Evolutionary conservation across 2,113 vertebrate genomes (phyloP).

Genomic region (Aspidoscelis tigris): DNA sequence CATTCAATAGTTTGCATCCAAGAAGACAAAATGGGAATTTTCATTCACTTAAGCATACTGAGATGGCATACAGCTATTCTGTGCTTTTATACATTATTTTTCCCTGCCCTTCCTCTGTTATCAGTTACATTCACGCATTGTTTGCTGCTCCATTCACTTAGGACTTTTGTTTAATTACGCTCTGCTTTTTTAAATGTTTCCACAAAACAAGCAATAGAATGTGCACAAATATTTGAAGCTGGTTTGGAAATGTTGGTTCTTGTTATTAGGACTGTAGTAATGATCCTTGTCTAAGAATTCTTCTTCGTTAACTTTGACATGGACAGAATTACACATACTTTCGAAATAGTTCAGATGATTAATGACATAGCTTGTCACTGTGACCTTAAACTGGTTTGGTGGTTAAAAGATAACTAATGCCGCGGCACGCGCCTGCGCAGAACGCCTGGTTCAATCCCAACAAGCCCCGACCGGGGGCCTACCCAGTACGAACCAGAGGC

Average conservation of each 20-base stretch:
- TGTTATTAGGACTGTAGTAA: neutral
- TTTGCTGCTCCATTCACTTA: neutral
- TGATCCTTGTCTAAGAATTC: neutral
- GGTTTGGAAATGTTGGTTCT: neutral
- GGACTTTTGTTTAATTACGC: neutral
- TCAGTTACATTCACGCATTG: neutral
- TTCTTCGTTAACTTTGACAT: neutral
- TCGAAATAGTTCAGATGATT: neutral
- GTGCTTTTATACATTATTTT: neutral
- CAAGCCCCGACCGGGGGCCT: too few species aligned
- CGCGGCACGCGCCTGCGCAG: too few species aligned
- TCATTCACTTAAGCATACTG: slow-evolving; percentile 1
- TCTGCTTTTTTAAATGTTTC: neutral
- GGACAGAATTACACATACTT: neutral
- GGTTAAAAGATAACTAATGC: too few species aligned
- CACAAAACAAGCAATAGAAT: neutral
- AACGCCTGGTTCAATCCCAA: too few species aligned
- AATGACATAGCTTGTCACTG: neutral
- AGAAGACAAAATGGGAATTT: neutral
- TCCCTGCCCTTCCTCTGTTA: neutral
- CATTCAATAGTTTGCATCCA: neutral
- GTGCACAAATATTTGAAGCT: neutral
- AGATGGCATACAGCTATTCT: neutral
- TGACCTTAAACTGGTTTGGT: too few species aligned
- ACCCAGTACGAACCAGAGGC: too few species aligned